Conservation (phyloP, 1,140 invertebrate species). For the Anastrepha obliqua region DNA sequence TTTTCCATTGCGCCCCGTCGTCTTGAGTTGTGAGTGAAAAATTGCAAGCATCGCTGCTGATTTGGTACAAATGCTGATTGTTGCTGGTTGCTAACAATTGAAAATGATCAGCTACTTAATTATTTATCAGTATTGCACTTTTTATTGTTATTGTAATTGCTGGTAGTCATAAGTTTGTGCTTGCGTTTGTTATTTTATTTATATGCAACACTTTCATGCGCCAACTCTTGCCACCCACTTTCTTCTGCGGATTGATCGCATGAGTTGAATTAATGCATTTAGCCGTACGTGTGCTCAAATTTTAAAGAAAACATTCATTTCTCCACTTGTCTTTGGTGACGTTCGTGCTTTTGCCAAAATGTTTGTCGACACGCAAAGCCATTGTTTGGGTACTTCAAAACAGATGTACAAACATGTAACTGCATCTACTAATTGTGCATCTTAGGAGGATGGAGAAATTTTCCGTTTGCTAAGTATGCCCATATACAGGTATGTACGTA, state of each 20-base stretch:
- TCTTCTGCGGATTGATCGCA: slow-evolving; percentile 31
- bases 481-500: neutral
- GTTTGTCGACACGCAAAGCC: slow-evolving; percentile 33
- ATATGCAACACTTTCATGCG: slow-evolving; percentile 25
- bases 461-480: neutral
- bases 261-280: neutral
- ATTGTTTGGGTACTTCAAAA: neutral
- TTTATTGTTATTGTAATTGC: slow-evolving; percentile 16
- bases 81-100: slow-evolving; percentile 22
- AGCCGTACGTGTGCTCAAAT: neutral
- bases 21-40: slow-evolving; percentile 5
- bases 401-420: neutral
- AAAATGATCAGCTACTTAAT: slow-evolving; percentile 32
- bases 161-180: neutral
- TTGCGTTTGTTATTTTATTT: neutral
- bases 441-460: neutral
- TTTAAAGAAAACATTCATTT: slow-evolving; percentile 28
- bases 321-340: slow-evolving; percentile 48
- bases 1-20: slow-evolving; percentile 10
- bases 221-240: slow-evolving; percentile 41
- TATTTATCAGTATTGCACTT: neutral
- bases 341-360: slow-evolving; percentile 35
- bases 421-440: neutral
- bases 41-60: slow-evolving; percentile 71
- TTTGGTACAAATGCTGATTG: slow-evolving; percentile 67